Conservation (phyloP, 2,113 vertebrate genomes). For the Eulemur rufifrons region DNA sequence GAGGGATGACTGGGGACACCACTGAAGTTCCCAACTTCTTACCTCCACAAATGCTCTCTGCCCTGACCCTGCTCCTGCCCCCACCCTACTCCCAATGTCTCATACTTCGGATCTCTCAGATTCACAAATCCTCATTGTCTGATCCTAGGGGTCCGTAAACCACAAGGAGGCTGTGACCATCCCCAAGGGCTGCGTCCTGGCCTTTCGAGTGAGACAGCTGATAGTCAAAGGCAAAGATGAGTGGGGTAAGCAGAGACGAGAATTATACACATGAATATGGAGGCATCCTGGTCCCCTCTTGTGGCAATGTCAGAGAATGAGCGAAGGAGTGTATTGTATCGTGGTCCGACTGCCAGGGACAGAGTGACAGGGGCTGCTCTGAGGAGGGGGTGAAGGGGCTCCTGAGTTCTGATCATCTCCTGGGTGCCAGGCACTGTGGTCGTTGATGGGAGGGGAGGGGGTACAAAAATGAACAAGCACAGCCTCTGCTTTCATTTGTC, state of each 20-base stretch:
- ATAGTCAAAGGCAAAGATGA: neutral
- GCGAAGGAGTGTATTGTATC: neutral
- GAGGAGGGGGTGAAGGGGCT: neutral
- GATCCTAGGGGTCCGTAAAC: constrained; percentile 64
- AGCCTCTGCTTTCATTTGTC: neutral
- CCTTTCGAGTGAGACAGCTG: constrained; percentile 76
- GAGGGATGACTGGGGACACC: neutral
- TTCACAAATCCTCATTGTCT: neutral
- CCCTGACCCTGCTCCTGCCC: neutral
- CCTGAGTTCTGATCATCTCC: neutral
- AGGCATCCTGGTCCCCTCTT: neutral
- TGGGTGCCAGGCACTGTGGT: neutral
- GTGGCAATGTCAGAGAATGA: neutral
- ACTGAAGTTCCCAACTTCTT: neutral
- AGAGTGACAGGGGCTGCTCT: neutral
- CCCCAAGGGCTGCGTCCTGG: constrained; percentile 82
- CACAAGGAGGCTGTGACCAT: constrained; percentile 70
- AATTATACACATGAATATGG: neutral
- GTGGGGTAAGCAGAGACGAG: constrained; percentile 76
- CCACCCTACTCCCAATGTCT: neutral
- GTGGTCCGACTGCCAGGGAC: neutral
- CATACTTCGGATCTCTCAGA: neutral
- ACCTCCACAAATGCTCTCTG: neutral
- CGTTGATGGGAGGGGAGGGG: fast-evolving
- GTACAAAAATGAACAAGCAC: neutral